Conservation (phyloP, 2,888 invertebrate species). For the Eupsilia transversa region DNA sequence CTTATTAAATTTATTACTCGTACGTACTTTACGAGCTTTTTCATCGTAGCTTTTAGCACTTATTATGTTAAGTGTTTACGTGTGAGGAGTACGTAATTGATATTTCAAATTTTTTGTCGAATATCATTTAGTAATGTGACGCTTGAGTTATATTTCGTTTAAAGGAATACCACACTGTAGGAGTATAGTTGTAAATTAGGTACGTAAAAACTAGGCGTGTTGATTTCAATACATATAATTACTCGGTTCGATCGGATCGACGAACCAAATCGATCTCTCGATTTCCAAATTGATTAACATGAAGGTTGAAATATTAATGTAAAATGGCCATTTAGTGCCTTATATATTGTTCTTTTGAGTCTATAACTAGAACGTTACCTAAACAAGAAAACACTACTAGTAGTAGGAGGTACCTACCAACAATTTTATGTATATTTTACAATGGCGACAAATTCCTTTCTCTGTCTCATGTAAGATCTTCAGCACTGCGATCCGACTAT, state of each 20-base stretch:
- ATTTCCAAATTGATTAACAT: background rate
- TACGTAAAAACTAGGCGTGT: background rate
- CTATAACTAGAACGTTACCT: background rate
- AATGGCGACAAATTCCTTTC: background rate
- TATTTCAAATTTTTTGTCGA: conserved; percentile 6
- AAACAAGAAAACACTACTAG: background rate
- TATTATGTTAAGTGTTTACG: conserved; percentile 61
- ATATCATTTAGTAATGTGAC: conserved; percentile 26
- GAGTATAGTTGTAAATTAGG: background rate
- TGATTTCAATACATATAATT: background rate
- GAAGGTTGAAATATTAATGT: background rate
- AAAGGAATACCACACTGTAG: background rate
- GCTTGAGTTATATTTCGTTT: background rate
- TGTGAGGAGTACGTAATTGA: conserved; percentile 49
- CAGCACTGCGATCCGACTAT: background rate
- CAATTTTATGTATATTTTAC: background rate
- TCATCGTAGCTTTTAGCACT: conserved; percentile 44
- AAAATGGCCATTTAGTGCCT: background rate
- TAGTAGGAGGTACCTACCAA: background rate
- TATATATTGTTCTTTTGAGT: background rate
- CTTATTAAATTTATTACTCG: conserved; percentile 56
- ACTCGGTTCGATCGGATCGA: too few species aligned
- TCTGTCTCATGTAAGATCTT: background rate
- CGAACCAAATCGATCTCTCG: too few species aligned
- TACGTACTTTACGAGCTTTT: conserved; percentile 35